phyloP scores from a whole-genome alignment of 2,797 vertebrate genomes.

The Siniperca undulata region DNA sequence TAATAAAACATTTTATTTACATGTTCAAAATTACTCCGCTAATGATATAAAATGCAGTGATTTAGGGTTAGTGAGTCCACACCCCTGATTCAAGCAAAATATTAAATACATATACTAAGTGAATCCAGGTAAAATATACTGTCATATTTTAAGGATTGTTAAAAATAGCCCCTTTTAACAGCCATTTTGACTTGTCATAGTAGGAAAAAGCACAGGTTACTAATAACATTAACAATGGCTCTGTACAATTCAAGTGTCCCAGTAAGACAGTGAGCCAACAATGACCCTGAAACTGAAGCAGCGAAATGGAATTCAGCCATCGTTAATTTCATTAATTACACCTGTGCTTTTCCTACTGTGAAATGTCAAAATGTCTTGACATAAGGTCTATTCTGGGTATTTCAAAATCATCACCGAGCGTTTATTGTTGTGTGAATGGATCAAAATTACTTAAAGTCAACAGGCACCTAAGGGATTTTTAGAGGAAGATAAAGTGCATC shows the following conservation, averaged over 20 bases:
- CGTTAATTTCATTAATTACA: not conserved
- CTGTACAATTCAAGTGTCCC: not conserved
- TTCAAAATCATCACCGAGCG: not conserved
- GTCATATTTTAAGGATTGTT: not conserved
- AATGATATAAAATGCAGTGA: not conserved
- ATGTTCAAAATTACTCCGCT: not conserved
- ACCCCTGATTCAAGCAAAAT: not conserved
- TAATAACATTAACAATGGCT: too few species aligned
- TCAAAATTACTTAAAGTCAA: not conserved
- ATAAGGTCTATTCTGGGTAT: not conserved
- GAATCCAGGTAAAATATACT: not conserved
- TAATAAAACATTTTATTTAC: not conserved
- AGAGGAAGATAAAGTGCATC: not conserved
- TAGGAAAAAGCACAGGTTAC: not conserved
- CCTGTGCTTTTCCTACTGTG: not conserved
- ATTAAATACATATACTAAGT: not conserved
- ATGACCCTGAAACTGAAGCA: not conserved
- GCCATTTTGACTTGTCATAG: not conserved
- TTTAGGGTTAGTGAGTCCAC: not conserved
- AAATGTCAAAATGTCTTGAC: not conserved
- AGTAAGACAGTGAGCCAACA: not conserved
- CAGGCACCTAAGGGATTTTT: not conserved
- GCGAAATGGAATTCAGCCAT: not conserved
- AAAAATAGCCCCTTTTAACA: not conserved
- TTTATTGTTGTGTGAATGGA: not conserved